These are phyloP conservation scores for Eucera pruinosa DNA, from an alignment of 2,888 invertebrate species.

Conservation along the genomic window DNA sequence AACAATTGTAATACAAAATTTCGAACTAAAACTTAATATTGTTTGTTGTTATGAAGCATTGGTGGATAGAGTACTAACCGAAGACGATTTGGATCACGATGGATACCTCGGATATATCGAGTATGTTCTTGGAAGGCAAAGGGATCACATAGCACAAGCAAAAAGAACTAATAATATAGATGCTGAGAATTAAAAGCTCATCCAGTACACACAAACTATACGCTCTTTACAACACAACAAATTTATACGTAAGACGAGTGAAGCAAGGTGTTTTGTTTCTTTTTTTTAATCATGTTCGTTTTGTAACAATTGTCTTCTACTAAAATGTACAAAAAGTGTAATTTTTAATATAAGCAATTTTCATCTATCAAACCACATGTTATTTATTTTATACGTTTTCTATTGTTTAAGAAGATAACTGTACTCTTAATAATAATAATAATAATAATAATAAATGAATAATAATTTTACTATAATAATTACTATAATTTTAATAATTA, in stretches of 20 bases:
- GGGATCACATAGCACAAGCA: constrained; percentile 61
- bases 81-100: constrained; percentile 94
- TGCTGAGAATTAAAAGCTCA: constrained; percentile 55
- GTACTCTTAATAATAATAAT: no score
- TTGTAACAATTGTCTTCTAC: constrained; percentile 10
- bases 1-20: no score
- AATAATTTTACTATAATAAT: no score
- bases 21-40: background rate
- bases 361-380: constrained; percentile 1
- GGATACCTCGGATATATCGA: constrained; percentile 95
- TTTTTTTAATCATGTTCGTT: constrained; percentile 1
- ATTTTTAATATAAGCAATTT: constrained; percentile 23
- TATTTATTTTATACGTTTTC: background rate
- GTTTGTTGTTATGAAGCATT: constrained; percentile 87
- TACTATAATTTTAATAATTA: no score
- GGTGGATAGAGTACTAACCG: constrained; percentile 92
- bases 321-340: constrained; percentile 27
- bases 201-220: background rate
- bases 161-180: constrained; percentile 62
- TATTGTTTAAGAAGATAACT: background rate
- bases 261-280: background rate
- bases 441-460: no score
- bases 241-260: constrained; percentile 7
- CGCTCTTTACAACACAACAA: constrained; percentile 9
- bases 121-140: constrained; percentile 86